Base-by-base conservation (phyloP, 1,140 invertebrate genomes). In the Eriocheir sinensis region DNA sequence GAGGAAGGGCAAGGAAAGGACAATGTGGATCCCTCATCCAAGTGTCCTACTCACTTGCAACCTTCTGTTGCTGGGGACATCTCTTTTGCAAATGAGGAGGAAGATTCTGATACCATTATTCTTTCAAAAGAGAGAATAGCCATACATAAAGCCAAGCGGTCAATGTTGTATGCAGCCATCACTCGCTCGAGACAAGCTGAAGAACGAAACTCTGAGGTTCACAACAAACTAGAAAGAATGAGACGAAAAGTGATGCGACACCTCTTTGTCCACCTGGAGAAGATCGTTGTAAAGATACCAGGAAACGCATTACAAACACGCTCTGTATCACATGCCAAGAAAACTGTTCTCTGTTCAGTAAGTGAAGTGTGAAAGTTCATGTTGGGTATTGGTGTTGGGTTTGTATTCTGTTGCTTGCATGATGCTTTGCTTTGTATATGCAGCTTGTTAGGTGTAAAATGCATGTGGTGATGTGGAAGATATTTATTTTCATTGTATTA, bases 211-310 rank as follows among this genome's bases (percentile, higher is more conserved):
- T 27, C 94, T 60, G 40, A 85, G 15, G 72, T 94, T 27, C 94
- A 94, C 94, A 94, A 94, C 60, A 90, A 94, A 38, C 79, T 94
- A 44, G 94, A 94, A 60, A 94, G 94, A 36, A 94, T 94, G 94
- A 72, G 94, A 44, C 85, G 94, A 91, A 83, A 53, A 40, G 81
- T 91, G 12, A 91, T 94, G 89, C 21, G 89, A 27, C 81, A 85
- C n/a, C 81, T 94, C 3, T 94, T 94, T 85, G 12, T 3, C 12
- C 44, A 94, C 89, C 94, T 94, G 30, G 86, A 94, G 53, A n/a
- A 48, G 12, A 41, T 34, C 32, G 15, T 90, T 41, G 60, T 80
- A 27, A 60, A 40, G 15, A 32, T 90, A 32, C 93, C 93, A 48
- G 40, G 36, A 17, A 94, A 41, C 81, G 38, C 38, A 44, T 34